Conservation (phyloP, 2,113 vertebrate genomes). For the Sclerurus mexicanus region DNA sequence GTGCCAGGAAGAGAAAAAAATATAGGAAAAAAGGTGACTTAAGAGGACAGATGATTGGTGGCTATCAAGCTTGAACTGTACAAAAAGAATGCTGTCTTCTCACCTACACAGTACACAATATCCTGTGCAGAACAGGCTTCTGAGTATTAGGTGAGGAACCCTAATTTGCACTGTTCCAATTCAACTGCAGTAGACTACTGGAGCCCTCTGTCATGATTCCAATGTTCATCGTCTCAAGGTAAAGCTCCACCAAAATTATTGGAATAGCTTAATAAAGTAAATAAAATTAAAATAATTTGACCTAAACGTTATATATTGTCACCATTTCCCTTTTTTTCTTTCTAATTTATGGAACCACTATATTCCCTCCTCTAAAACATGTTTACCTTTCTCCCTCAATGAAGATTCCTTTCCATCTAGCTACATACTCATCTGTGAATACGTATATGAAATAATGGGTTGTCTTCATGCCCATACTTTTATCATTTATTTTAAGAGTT, state of each 20-base stretch:
- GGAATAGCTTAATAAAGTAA: not conserved
- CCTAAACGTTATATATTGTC: not conserved
- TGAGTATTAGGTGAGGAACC: not conserved
- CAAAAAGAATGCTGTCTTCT: not conserved
- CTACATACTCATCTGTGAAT: not conserved
- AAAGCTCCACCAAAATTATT: not conserved
- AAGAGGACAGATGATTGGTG: not conserved
- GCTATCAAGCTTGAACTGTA: not conserved
- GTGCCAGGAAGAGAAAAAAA: not conserved
- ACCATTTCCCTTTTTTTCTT: not conserved
- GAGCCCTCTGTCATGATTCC: accelerated
- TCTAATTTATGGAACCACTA: not conserved
- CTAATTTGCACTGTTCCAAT: not conserved
- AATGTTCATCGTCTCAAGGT: not conserved
- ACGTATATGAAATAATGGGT: not conserved
- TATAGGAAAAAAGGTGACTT: not conserved
- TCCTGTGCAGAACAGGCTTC: not conserved
- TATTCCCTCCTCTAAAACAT: not conserved
- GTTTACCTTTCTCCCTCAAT: not conserved
- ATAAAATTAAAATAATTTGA: not conserved
- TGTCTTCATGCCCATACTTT: not conserved
- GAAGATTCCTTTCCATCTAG: not conserved
- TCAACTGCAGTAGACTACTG: not conserved
- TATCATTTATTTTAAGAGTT: not conserved
- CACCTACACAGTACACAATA: not conserved